These are phyloP conservation scores for Megalurothrips usitatus DNA, from an alignment of 2,888 invertebrate genomes.

Conservation along the genomic window DNA sequence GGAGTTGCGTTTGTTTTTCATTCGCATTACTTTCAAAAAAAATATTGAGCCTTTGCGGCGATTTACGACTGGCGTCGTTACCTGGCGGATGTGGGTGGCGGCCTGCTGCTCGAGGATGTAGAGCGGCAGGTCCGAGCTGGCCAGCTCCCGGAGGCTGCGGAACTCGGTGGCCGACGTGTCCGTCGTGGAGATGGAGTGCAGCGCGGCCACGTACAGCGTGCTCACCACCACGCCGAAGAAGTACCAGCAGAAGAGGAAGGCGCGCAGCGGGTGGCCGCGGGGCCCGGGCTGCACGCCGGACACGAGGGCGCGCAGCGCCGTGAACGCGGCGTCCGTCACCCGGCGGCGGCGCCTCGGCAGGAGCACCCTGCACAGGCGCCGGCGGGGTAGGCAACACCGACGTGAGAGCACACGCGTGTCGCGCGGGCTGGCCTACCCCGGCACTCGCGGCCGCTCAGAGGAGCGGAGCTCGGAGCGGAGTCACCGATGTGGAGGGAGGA, in stretches of 20 bases:
- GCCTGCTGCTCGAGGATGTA: neutral
- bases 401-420: too few relatives aligned
- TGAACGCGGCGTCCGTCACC: neutral
- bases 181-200: neutral
- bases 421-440: too few relatives aligned
- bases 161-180: neutral
- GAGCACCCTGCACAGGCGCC: too few relatives aligned
- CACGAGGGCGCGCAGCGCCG: neutral
- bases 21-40: too few relatives aligned
- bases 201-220: neutral
- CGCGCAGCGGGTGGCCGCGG: neutral
- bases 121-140: neutral
- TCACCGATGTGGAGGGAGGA: too few relatives aligned
- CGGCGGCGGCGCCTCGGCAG: neutral
- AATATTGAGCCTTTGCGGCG: too few relatives aligned
- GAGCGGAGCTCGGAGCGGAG: too few relatives aligned
- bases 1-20: too few relatives aligned
- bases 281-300: neutral
- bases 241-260: neutral
- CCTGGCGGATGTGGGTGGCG: too few relatives aligned
- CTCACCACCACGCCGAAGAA: neutral
- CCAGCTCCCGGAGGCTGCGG: neutral
- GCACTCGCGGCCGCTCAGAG: too few relatives aligned
- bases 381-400: too few relatives aligned
- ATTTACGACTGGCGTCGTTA: too few relatives aligned